These are phyloP conservation scores for Ivindomyrus marchei DNA, from an alignment of 2,113 vertebrate species.

Conservation along the genomic window DNA sequence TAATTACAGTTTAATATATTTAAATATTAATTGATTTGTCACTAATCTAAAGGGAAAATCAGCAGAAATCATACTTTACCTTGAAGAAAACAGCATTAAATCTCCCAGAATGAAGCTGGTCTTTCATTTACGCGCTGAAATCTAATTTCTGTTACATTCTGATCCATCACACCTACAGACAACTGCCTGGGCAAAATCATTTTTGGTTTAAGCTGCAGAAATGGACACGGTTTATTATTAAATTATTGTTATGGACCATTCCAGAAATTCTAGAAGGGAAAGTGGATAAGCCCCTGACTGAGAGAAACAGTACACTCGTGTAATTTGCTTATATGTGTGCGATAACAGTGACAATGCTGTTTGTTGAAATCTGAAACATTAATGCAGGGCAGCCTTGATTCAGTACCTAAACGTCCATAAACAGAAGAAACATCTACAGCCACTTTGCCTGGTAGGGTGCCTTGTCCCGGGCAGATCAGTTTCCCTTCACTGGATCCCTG, in stretches of 20 bases:
- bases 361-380: neutral
- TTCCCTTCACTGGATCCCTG: neutral
- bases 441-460: neutral
- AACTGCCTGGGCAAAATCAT: neutral
- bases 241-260: neutral
- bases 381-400: neutral
- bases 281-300: neutral
- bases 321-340: neutral
- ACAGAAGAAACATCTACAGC: neutral
- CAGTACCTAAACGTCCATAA: neutral
- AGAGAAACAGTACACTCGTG: neutral
- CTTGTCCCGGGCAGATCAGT: neutral
- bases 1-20: slow-evolving; percentile 8
- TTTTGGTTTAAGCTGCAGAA: neutral
- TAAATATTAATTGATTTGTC: neutral
- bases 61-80: neutral
- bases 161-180: neutral
- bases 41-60: neutral
- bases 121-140: neutral
- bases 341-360: neutral
- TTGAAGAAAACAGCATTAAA: neutral
- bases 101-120: neutral
- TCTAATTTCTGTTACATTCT: neutral
- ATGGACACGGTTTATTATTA: neutral
- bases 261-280: neutral